Conservation (phyloP, 2,888 invertebrate species). For the Limnephilus marmoratus region DNA sequence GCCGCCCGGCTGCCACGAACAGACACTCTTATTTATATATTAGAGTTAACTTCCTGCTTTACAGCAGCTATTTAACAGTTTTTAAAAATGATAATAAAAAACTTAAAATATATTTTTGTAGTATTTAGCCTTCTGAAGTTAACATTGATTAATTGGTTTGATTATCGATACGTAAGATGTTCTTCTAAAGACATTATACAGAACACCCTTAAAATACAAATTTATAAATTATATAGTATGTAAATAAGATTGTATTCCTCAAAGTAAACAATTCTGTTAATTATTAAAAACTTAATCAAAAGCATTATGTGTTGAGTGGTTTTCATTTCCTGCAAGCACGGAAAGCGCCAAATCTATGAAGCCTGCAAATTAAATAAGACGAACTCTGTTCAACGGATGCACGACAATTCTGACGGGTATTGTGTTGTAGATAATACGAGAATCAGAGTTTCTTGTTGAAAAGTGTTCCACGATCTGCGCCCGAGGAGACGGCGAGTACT, state of each 20-base stretch:
- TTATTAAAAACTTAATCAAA: background rate
- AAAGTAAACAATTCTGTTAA: background rate
- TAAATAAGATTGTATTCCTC: too few relatives aligned
- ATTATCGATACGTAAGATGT: too few relatives aligned
- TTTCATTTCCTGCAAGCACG: background rate
- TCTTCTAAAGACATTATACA: background rate
- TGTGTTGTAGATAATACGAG: background rate
- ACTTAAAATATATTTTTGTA: too few relatives aligned
- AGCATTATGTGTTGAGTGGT: background rate
- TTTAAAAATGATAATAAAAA: too few relatives aligned
- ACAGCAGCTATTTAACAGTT: background rate
- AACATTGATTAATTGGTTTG: background rate
- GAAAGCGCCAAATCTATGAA: background rate
- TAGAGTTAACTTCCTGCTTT: background rate
- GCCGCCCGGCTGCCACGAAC: too few relatives aligned
- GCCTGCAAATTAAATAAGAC: background rate
- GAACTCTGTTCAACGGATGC: background rate
- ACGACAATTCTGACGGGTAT: background rate
- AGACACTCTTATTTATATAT: too few relatives aligned
- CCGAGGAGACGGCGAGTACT: background rate
- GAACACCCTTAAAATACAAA: too few relatives aligned
- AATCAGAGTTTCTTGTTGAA: background rate
- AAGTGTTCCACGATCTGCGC: background rate
- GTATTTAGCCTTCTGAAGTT: background rate
- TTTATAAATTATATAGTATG: too few relatives aligned